These are phyloP conservation scores for Philopotamus ludificatus DNA, from an alignment of 1,140 invertebrate genomes.

Conservation along the genomic window DNA sequence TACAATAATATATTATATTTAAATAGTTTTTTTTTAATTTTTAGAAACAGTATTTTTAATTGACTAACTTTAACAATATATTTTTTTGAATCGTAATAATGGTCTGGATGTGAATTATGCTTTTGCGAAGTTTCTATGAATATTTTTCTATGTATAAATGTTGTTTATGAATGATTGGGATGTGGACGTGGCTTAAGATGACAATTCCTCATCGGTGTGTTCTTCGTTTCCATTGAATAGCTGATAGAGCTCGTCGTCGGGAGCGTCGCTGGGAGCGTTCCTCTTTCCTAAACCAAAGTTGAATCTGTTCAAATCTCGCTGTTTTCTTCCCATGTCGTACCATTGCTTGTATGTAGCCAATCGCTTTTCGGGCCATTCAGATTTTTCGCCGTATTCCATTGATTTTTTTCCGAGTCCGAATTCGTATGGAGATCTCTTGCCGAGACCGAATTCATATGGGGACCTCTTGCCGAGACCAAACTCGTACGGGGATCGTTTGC, in stretches of 20 bases:
- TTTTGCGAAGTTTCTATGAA: no score
- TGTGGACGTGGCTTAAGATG: neutral
- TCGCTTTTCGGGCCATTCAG: conserved; percentile 38
- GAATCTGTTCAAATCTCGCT: conserved; percentile 40
- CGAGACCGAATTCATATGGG: conserved; percentile 40
- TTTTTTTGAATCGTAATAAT: no score
- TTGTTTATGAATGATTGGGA: neutral
- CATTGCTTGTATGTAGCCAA: neutral
- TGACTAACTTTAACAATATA: neutral
- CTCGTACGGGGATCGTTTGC: conserved; percentile 47
- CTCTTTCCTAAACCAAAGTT: conserved; percentile 45
- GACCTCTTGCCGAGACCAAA: conserved; percentile 51
- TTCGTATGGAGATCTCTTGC: conserved; percentile 24
- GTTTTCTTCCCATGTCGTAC: conserved; percentile 51
- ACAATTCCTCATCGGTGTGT: neutral
- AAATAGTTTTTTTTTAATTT: no score
- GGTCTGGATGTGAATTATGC: no score
- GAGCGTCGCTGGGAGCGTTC: neutral
- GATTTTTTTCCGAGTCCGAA: conserved; percentile 44
- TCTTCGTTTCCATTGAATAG: neutral
- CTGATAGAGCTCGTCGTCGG: neutral
- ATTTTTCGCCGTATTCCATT: conserved; percentile 44
- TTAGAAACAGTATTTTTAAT: conserved; percentile 7
- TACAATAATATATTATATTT: conserved; percentile 3
- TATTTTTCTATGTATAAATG: neutral